Evolutionary conservation across 92 coral and sea anemone species (phyloP), one percentile per base, ranked within the genome.

Genomic region (Blastomussa wellsi): DNA sequence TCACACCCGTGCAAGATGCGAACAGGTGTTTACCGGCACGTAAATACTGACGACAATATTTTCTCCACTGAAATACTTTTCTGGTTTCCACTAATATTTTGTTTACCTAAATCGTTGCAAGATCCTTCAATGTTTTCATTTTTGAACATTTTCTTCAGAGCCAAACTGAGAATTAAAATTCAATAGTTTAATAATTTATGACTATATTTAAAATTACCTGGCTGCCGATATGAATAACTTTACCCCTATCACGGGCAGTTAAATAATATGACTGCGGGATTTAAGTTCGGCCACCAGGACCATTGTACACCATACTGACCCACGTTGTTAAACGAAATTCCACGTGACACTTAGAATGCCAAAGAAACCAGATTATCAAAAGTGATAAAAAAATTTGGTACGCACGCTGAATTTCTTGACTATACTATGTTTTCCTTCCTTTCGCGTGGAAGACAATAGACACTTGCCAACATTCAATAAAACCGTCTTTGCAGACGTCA

Each of bases 201-300:
- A 32, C 65, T 14, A 17, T 39, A 39, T 60, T 83, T 41, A 55
- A 55, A 52, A 51, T 57, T 82, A 38, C 28, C 69, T 82, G 86
- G 42, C 39, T 16, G 62, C 59, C 47, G 72, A 82, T 55, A 73
- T 72, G 86, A 73, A 82, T 72, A 82, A 82, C 79, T 72, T 82
- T 60, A n/a, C 72, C 59, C 86, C 39, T 82, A 73, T 24, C 79
- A 41, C 53, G 8, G 42, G 86, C 19, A 73, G 71, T n/a, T 72
- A 82, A 69, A 72, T 82, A 72, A 74, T 55, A 74, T 28, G 73
- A 42, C 86, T 72, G 72, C 79, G 20, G 68, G 87, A 31, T 42
- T 59, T 74, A 39, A 29, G 59, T 28, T 31, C 22, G 8, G 72
- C 53, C 80, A 44, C 38, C 71, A 39, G 70, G 13, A 41, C 42